These are phyloP conservation scores for Cranoglanis bouderius DNA, from an alignment of 2,113 vertebrate genomes.

Conservation along the genomic window DNA sequence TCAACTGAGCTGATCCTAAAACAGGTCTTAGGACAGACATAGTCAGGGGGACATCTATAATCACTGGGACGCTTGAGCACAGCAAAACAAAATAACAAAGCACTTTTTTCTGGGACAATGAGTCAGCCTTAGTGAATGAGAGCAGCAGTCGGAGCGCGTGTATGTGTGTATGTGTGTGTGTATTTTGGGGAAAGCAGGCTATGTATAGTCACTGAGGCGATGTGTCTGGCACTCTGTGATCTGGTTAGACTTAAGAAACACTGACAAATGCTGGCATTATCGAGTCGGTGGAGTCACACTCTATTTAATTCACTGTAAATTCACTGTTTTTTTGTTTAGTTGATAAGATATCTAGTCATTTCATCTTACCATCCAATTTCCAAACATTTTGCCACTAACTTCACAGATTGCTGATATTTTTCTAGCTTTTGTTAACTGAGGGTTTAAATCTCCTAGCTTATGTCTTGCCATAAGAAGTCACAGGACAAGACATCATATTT, in stretches of 20 bases:
- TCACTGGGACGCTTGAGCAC: background rate
- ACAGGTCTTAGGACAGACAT: background rate
- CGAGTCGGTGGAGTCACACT: no score
- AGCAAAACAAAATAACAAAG: slow-evolving; percentile 26
- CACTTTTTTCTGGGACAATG: slow-evolving; percentile 28
- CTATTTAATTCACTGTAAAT: background rate
- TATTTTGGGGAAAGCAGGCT: background rate
- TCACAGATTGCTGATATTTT: no score
- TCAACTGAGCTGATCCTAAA: background rate
- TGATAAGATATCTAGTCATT: background rate
- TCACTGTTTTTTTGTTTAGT: no score
- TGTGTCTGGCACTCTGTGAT: slow-evolving; percentile 5
- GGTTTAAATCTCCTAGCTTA: no score
- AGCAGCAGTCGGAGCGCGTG: background rate
- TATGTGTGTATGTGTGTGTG: slow-evolving; percentile 15
- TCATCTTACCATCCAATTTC: background rate
- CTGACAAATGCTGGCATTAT: background rate
- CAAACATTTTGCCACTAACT: background rate
- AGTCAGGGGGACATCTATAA: background rate
- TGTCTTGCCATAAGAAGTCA: no score
- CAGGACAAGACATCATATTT: no score
- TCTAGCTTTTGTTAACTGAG: no score
- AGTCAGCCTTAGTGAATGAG: slow-evolving; percentile 38
- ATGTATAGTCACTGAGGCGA: slow-evolving; percentile 44
- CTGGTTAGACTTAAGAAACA: slow-evolving; percentile 4